Percentiles rank a stretch among this genome's conserved stretches.
Evolutionary conservation across 2,797 vertebrate genomes (phyloP).

Genomic region (Aulostomus chinensis): DNA sequence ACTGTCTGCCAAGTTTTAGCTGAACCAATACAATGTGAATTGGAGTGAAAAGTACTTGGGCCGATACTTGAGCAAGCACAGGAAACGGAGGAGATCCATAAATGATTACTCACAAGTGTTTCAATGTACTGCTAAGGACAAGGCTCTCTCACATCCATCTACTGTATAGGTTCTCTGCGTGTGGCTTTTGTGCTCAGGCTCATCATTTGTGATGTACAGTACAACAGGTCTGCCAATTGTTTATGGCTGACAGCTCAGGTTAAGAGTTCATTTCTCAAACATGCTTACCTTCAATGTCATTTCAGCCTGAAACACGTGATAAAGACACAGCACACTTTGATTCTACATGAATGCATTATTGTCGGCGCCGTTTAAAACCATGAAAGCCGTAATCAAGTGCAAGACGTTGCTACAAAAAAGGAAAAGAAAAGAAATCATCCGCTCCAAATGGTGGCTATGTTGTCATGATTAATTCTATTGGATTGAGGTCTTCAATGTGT

Average conservation of each 20-base stretch:
- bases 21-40: conserved; percentile 31
- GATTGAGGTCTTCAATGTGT: conserved; percentile 61
- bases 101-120: no score
- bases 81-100: no score
- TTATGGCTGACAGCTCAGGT: no score
- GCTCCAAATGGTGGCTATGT: conserved; percentile 40
- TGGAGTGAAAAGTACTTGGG: conserved; percentile 20
- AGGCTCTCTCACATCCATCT: no score
- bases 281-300: not conserved
- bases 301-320: no score
- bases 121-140: no score
- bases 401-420: conserved; percentile 15
- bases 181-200: no score
- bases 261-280: not conserved
- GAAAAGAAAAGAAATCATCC: conserved; percentile 18
- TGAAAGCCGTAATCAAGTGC: conserved; percentile 42
- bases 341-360: conserved; percentile 53
- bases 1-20: conserved; percentile 32
- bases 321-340: conserved; percentile 41
- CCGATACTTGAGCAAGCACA: conserved; percentile 11
- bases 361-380: conserved; percentile 54
- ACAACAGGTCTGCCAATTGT: no score
- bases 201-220: no score
- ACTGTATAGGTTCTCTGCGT: no score
- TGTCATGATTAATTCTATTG: conserved; percentile 71